These are phyloP conservation scores for Labeo rohita DNA, from an alignment of 2,113 vertebrate species.

Conservation along the genomic window DNA sequence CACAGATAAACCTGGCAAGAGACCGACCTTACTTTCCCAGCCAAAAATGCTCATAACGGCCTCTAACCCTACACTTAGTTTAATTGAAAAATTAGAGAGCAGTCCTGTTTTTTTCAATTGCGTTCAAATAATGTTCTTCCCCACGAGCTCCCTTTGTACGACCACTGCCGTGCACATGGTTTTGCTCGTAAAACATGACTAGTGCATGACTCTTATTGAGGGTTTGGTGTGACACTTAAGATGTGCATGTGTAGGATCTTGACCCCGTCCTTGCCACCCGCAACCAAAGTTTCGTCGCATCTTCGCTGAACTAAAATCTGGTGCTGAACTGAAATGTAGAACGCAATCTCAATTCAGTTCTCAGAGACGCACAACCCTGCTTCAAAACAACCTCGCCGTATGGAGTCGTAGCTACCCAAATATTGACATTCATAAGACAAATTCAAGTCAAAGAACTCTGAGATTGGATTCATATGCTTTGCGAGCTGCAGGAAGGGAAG, in stretches of 20 bases:
- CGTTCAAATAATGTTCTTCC: slow-evolving; percentile 66
- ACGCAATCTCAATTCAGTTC: background rate
- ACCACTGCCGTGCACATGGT: slow-evolving; percentile 52
- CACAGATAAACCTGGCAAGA: slow-evolving; percentile 46
- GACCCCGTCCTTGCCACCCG: background rate
- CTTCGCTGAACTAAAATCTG: background rate
- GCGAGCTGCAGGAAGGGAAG: slow-evolving; percentile 54
- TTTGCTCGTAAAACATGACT: slow-evolving; percentile 65
- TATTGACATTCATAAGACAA: slow-evolving; percentile 75
- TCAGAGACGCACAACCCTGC: background rate
- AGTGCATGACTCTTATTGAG: slow-evolving; percentile 69
- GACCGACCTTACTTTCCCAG: slow-evolving; percentile 30
- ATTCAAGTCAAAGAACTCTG: slow-evolving; percentile 72
- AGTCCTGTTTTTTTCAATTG: slow-evolving; percentile 56
- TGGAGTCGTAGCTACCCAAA: slow-evolving; percentile 62
- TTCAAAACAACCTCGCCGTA: slow-evolving; percentile 13
- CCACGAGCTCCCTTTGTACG: slow-evolving; percentile 41
- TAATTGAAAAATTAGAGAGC: slow-evolving; percentile 56
- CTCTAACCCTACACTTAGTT: slow-evolving; percentile 41
- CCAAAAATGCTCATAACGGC: slow-evolving; percentile 20
- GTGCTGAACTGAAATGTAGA: background rate
- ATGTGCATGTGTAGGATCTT: slow-evolving; percentile 27
- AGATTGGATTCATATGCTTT: slow-evolving; percentile 75
- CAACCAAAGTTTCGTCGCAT: background rate
- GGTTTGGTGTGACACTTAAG: slow-evolving; percentile 52